Base-by-base conservation (phyloP, 1,140 invertebrate species). In the Artemia franciscana region DNA sequence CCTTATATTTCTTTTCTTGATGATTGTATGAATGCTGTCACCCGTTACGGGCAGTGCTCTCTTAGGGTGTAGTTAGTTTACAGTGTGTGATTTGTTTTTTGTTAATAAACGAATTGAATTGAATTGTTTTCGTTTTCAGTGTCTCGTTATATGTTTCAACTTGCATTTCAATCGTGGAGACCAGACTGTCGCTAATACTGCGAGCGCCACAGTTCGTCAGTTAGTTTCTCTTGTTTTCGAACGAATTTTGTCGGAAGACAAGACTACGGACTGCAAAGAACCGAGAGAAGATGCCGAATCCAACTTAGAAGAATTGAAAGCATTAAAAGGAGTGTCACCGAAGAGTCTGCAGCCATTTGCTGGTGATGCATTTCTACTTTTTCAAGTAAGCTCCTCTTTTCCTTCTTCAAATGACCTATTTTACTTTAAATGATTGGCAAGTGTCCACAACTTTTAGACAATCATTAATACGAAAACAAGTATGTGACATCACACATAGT, bases 181-280 rank as follows among this genome's bases (percentile, higher is more conserved):
- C 77, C 81, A 84, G 24, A 91, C 87, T 62, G 93, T 91, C 56
- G 89, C 91, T 26, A 97, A 97, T 71, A 94, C 93, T 57, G 93
- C 94, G 3, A 91, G 91, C 25, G 95, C 95, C 9, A 96, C 93
- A 24, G 89, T 98, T 4, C 77, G 94, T 57, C 95, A 98, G 71
- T 75, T 98, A 57, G 91, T 97, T n/a, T 90, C 89, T 56, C 76
- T 91, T 57, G 91, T 98, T 0, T 98, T 97, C 78, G 95, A 98
- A 72, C 76, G 94, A 62, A 91, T 94, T 15, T 78, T 91, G 26
- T 71, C 73, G n/a, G 78, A 80, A 67, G 76, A 79, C 66, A 63
- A 69, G 18, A 61, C 62, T 9, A 51, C 60, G n/a, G 66, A 69
- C 51, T 77, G 79, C 27, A 84, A 86, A 69, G 80, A 84, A 70